Percentiles rank a stretch among this genome's conserved stretches.
phyloP scores from a whole-genome alignment of 1,140 invertebrate genomes.

The Cherax destructor region DNA sequence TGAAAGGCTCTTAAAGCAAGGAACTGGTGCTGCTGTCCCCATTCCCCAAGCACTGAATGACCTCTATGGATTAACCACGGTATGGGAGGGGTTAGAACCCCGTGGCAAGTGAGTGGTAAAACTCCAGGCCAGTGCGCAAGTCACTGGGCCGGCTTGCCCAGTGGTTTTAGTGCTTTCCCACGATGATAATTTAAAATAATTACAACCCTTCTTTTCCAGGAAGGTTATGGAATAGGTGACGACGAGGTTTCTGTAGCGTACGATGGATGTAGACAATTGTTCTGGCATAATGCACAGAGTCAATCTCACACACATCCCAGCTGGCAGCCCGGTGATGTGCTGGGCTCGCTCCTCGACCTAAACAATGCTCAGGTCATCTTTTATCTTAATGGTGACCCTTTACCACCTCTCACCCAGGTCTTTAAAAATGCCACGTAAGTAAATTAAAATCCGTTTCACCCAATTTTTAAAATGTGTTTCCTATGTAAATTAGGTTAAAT shows the following conservation, averaged over 20 bases:
- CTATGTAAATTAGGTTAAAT: no score
- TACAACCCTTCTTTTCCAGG: constrained; percentile 77
- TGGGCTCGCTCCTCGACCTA: constrained; percentile 89
- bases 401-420: constrained; percentile 83
- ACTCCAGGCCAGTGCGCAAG: no score
- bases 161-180: no score
- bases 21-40: no score
- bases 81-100: no score
- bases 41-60: no score
- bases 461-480: no score
- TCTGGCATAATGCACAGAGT: constrained; percentile 84
- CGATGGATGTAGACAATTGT: constrained; percentile 91
- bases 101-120: no score
- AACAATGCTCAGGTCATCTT: constrained; percentile 84
- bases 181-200: no score
- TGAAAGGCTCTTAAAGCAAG: no score
- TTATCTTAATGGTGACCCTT: constrained; percentile 86
- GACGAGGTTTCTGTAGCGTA: constrained; percentile 93
- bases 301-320: constrained; percentile 77
- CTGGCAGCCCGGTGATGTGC: constrained; percentile 90
- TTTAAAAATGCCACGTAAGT: constrained; percentile 87
- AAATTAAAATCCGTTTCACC: neutral
- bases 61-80: no score
- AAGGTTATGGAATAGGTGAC: constrained; percentile 96
- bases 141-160: no score